Evolutionary conservation across 2,888 invertebrate species (phyloP).

Genomic region (Hololepta plana): DNA sequence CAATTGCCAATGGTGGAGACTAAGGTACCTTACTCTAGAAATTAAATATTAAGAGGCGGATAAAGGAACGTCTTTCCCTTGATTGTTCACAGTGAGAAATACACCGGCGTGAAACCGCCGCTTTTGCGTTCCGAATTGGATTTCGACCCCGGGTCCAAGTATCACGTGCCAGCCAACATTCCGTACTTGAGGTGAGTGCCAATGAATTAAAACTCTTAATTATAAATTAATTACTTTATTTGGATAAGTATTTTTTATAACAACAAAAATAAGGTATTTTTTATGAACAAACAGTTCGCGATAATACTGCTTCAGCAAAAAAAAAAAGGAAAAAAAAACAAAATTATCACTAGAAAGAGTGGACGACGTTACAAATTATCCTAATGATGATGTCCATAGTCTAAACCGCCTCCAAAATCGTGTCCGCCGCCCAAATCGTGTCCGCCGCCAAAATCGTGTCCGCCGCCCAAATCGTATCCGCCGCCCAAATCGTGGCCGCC

Average conservation of each 20-base stretch:
- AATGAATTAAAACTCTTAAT: slow-evolving; percentile 2
- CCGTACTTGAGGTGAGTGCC: slow-evolving; percentile 71
- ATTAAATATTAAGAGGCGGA: neutral
- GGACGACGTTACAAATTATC: too few species aligned
- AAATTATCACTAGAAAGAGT: too few species aligned
- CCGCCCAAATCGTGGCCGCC: slow-evolving; percentile 7
- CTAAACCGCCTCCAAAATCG: slow-evolving; percentile 13
- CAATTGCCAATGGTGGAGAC: slow-evolving; percentile 77
- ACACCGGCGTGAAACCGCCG: slow-evolving; percentile 73
- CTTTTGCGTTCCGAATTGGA: slow-evolving; percentile 69
- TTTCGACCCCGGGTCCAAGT: slow-evolving; percentile 86
- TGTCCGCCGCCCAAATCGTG: slow-evolving; percentile 9
- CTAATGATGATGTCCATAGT: slow-evolving; percentile 19
- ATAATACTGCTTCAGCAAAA: slow-evolving; percentile 13
- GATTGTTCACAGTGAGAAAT: slow-evolving; percentile 47
- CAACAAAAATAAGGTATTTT: slow-evolving; percentile 6
- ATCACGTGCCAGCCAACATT: slow-evolving; percentile 79
- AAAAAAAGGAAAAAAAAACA: slow-evolving; percentile 9
- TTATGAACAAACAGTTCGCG: slow-evolving; percentile 11
- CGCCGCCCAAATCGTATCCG: slow-evolving; percentile 4
- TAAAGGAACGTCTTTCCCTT: slow-evolving; percentile 9
- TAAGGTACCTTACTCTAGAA: too few species aligned
- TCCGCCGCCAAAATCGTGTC: slow-evolving; percentile 8
- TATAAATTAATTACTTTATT: slow-evolving; percentile 6
- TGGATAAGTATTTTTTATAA: slow-evolving; percentile 7